Percentiles rank a stretch among this genome's conserved stretches.
Conservation (phyloP, 2,888 invertebrate genomes). For the Chloroclysta siterata region DNA sequence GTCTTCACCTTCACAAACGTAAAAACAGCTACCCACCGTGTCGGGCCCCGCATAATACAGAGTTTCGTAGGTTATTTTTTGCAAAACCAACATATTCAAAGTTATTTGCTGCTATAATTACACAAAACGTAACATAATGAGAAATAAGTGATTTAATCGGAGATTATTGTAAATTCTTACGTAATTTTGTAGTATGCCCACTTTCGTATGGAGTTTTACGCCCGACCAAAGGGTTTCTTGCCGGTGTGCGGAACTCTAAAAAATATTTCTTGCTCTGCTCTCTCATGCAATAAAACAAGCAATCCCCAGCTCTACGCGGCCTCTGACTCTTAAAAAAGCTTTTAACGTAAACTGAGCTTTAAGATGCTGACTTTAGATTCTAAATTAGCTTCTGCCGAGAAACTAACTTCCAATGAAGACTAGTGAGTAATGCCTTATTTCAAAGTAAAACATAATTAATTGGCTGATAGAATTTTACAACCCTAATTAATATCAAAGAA, state of each 20-base stretch:
- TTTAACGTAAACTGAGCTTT: not conserved
- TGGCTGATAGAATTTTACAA: too few species aligned
- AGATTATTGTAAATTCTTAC: too few species aligned
- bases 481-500: too few species aligned
- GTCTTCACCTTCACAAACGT: constrained; percentile 1
- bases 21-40: not conserved
- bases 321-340: not conserved
- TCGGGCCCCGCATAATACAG: not conserved
- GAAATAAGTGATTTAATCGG: too few species aligned
- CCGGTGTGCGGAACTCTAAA: not conserved
- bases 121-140: too few species aligned
- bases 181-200: too few species aligned
- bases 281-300: not conserved
- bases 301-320: not conserved
- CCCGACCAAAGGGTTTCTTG: not conserved
- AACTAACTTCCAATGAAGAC: too few species aligned
- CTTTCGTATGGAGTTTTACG: too few species aligned
- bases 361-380: not conserved
- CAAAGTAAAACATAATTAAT: too few species aligned
- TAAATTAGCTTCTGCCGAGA: not conserved
- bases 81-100: not conserved
- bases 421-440: too few species aligned
- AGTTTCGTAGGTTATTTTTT: not conserved
- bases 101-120: too few species aligned
- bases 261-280: not conserved